These are phyloP conservation scores for Lithobates sylvaticus DNA, from an alignment of 2,797 vertebrate species.

Conservation along the genomic window DNA sequence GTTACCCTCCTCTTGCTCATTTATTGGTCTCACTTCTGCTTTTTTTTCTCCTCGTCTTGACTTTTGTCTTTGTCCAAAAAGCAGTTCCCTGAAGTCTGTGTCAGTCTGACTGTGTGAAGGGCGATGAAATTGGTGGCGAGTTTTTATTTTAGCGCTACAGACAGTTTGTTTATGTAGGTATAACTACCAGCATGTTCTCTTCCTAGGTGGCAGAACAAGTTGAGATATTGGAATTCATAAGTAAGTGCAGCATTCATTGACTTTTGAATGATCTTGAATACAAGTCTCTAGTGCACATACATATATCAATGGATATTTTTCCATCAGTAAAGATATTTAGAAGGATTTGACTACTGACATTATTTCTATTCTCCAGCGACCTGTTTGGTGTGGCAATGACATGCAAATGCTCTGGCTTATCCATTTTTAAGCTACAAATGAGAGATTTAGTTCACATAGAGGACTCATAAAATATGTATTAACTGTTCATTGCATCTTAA, in stretches of 20 bases:
- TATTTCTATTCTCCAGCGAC: constrained; percentile 44
- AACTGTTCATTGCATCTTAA: constrained; percentile 47
- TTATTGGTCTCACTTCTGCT: too few species aligned
- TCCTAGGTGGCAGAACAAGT: constrained; percentile 5
- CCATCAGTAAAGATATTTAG: constrained; percentile 50
- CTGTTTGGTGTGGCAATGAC: constrained; percentile 55
- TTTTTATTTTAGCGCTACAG: background rate
- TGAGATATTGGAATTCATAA: constrained; percentile 18
- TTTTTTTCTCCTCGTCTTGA: too few species aligned
- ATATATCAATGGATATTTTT: constrained; percentile 54
- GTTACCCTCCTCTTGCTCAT: too few species aligned
- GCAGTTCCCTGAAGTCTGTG: too few species aligned
- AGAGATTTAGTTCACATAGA: constrained; percentile 57
- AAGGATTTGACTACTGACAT: constrained; percentile 51
- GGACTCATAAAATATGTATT: constrained; percentile 59
- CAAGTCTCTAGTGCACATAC: constrained; percentile 31
- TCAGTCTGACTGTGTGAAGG: too few species aligned
- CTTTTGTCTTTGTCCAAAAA: too few species aligned
- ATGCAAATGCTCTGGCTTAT: constrained; percentile 51
- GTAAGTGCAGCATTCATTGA: constrained; percentile 37
- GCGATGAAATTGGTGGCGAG: too few species aligned
- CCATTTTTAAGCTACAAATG: constrained; percentile 52
- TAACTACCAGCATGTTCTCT: background rate
- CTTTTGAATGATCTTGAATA: constrained; percentile 53
- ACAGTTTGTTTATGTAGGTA: constrained; percentile 1